These are phyloP conservation scores for Manis pentadactyla DNA, from an alignment of 2,797 vertebrate genomes.

Conservation along the genomic window DNA sequence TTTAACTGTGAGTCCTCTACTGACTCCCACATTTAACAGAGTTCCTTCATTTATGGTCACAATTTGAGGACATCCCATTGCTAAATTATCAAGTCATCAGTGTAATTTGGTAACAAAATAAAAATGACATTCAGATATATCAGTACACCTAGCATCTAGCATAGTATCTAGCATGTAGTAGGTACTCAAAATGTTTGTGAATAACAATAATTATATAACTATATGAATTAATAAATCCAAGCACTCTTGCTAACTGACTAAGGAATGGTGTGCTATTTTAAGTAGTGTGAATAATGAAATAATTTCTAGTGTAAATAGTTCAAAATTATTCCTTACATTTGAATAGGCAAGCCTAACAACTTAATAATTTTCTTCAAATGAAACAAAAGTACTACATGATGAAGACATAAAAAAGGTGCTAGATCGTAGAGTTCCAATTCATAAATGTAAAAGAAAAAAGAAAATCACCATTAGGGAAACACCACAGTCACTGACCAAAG, in stretches of 20 bases:
- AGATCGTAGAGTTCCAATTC: background rate
- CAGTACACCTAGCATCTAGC: background rate
- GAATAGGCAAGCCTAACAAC: background rate
- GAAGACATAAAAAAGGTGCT: background rate
- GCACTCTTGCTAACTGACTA: background rate
- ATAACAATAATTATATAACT: background rate
- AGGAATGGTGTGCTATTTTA: slow-evolving; percentile 1
- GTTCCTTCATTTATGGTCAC: background rate
- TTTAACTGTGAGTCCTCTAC: background rate
- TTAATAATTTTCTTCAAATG: background rate
- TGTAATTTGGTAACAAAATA: background rate
- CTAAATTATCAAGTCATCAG: background rate
- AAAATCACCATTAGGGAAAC: background rate
- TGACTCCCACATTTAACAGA: background rate
- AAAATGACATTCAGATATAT: background rate
- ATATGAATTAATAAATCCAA: background rate
- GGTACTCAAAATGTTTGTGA: background rate
- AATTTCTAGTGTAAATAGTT: background rate
- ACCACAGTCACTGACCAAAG: background rate
- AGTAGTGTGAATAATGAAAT: slow-evolving; percentile 31
- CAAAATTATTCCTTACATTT: slow-evolving; percentile 18
- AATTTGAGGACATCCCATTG: background rate
- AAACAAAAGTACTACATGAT: slow-evolving; percentile 14
- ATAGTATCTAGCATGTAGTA: background rate
- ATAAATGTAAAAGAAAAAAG: background rate